phyloP scores from a whole-genome alignment of 92 coral and sea anemone species.

The Epizoanthus stellaris region DNA sequence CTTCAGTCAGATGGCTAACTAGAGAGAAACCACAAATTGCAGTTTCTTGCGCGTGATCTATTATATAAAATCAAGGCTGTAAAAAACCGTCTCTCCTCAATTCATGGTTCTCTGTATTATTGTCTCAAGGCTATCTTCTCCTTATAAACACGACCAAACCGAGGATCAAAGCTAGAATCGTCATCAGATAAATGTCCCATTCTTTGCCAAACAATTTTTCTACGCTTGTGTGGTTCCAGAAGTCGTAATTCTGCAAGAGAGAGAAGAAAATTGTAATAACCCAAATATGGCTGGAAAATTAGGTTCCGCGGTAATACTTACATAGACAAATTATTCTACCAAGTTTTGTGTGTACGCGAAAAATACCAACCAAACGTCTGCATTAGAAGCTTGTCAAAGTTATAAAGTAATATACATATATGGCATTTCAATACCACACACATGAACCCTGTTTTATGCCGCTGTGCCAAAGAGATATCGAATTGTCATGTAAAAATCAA shows the following conservation, averaged over 20 bases:
- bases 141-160: constrained; percentile 84
- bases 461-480: too few species aligned
- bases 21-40: neutral
- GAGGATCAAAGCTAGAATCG: constrained; percentile 84
- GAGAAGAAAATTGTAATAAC: neutral
- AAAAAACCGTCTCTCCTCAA: neutral
- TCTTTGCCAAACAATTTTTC: constrained; percentile 75
- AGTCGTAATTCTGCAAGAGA: constrained; percentile 82
- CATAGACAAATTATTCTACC: too few species aligned
- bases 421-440: too few species aligned
- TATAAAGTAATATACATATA: too few species aligned
- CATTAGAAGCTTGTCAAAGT: too few species aligned
- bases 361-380: too few species aligned
- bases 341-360: too few species aligned
- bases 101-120: neutral
- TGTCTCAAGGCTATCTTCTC: constrained; percentile 58
- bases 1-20: neutral
- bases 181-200: constrained; percentile 96
- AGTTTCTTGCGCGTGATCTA: neutral
- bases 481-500: neutral
- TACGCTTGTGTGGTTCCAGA: constrained; percentile 74
- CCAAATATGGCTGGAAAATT: neutral
- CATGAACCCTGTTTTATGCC: too few species aligned
- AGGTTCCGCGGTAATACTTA: too few species aligned
- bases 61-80: neutral